phyloP scores from a whole-genome alignment of 2,797 vertebrate genomes.

The Falco peregrinus region DNA sequence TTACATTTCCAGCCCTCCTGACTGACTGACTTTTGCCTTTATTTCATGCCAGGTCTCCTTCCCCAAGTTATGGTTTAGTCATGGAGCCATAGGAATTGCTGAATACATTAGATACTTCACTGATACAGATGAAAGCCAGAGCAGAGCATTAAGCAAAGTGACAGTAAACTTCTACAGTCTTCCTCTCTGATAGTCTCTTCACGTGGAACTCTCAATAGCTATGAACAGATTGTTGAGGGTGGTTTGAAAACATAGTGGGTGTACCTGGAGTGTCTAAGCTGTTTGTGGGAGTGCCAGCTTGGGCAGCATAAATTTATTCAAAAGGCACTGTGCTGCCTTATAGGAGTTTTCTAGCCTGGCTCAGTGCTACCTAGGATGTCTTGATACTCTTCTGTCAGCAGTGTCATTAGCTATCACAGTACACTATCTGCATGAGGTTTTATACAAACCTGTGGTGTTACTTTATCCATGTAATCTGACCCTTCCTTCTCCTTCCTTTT shows the following conservation, averaged over 20 bases:
- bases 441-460: background rate
- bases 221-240: background rate
- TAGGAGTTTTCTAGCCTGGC: background rate
- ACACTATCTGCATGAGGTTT: background rate
- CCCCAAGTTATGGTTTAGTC: background rate
- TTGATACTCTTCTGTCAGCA: background rate
- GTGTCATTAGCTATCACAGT: background rate
- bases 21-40: background rate
- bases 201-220: background rate
- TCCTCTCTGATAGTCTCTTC: background rate
- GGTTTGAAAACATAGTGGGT: accelerated
- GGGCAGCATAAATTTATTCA: background rate
- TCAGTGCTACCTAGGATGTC: background rate
- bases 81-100: background rate
- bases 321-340: background rate
- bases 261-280: background rate
- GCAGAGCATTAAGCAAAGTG: background rate
- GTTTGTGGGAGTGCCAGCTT: background rate
- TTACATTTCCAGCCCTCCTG: background rate
- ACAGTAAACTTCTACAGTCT: background rate
- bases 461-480: background rate
- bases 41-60: background rate
- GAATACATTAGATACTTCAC: background rate
- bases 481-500: background rate
- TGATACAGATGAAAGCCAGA: background rate